These are phyloP conservation scores for Cherax quadricarinatus DNA, from an alignment of 1,140 invertebrate species.

Conservation along the genomic window DNA sequence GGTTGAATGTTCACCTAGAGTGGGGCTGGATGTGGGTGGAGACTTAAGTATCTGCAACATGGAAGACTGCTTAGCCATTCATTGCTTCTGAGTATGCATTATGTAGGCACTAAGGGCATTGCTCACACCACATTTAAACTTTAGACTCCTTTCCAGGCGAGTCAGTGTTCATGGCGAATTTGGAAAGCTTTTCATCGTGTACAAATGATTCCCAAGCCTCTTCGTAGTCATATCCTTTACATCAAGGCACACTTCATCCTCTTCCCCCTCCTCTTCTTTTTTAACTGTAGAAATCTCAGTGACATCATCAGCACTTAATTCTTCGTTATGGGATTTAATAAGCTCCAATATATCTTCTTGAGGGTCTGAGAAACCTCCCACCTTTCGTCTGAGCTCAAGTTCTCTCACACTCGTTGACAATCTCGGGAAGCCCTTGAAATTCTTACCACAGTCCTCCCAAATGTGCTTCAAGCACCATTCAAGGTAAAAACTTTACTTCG, in stretches of 20 bases:
- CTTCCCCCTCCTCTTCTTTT: not conserved
- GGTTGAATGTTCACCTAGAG: not conserved
- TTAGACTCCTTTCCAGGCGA: not conserved
- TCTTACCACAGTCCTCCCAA: not conserved
- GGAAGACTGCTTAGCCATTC: not conserved
- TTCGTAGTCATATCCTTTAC: slow-evolving; percentile 1
- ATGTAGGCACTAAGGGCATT: not conserved
- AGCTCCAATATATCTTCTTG: not conserved
- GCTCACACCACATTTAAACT: not conserved
- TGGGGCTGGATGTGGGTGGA: not conserved
- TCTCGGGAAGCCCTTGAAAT: not conserved
- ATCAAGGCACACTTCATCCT: not conserved
- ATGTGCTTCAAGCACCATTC: too few species aligned
- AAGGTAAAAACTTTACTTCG: not conserved
- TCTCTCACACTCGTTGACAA: not conserved
- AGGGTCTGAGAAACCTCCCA: not conserved
- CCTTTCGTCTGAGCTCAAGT: not conserved
- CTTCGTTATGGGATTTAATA: not conserved
- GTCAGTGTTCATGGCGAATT: not conserved
- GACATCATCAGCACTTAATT: not conserved
- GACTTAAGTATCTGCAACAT: not conserved
- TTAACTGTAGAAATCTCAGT: not conserved
- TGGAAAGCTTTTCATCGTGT: not conserved
- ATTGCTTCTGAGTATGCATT: not conserved
- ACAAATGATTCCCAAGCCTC: not conserved